Conservation (phyloP, 2,797 vertebrate species). For the Dicrostonyx torquatus region DNA sequence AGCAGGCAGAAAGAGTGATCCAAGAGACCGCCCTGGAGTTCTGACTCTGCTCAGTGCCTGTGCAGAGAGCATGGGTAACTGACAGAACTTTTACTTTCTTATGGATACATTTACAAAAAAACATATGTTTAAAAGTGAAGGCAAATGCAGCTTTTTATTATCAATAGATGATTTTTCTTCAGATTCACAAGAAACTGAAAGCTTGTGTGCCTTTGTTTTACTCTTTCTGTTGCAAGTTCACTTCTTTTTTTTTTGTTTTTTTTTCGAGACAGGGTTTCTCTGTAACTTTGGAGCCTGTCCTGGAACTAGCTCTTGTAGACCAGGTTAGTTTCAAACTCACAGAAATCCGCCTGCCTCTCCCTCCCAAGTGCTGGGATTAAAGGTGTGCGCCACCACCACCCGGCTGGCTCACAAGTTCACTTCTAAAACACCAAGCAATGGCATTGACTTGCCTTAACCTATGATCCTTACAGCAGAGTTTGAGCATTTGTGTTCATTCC, state of each 20-base stretch:
- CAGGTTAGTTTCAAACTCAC: no score
- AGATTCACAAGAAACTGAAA: not conserved
- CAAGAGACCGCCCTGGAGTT: not conserved
- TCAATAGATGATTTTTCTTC: not conserved
- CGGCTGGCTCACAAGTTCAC: no score
- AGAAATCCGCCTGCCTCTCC: no score
- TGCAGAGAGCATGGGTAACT: not conserved
- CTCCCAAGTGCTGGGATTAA: no score
- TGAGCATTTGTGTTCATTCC: not conserved
- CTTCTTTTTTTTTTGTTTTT: no score
- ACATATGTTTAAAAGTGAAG: not conserved
- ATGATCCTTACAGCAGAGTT: not conserved
- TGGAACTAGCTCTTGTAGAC: no score
- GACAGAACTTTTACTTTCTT: not conserved
- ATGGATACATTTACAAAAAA: not conserved
- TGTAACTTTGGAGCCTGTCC: no score
- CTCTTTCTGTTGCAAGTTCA: not conserved
- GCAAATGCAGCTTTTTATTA: constrained; percentile 8
- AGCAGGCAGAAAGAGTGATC: not conserved
- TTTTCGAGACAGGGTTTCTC: no score
- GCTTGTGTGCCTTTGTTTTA: not conserved
- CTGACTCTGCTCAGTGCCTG: not conserved
- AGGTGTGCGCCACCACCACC: no score
- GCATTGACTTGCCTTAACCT: not conserved
- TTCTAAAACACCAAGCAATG: not conserved